These are phyloP conservation scores for Hyalella azteca DNA, from an alignment of 2,888 invertebrate genomes.

Conservation along the genomic window DNA sequence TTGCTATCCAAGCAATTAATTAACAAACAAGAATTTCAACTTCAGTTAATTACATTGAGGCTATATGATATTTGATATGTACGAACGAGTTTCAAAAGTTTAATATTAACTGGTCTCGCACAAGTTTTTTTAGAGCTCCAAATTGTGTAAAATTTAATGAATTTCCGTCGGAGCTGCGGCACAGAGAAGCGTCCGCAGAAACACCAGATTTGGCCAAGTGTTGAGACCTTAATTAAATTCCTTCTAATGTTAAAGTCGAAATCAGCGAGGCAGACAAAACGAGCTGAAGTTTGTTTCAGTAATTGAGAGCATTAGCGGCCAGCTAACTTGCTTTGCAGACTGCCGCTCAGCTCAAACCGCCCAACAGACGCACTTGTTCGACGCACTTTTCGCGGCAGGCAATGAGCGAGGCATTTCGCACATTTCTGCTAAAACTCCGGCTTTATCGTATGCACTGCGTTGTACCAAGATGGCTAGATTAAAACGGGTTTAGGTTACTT, in stretches of 20 bases:
- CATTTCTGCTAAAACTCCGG: no score
- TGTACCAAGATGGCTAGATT: no score
- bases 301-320: slow-evolving; percentile 31
- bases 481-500: no score
- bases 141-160: slow-evolving; percentile 32
- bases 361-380: not conserved
- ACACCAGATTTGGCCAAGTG: slow-evolving; percentile 33
- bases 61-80: no score
- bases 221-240: slow-evolving; percentile 30
- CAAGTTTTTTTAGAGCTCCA: not conserved
- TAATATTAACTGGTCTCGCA: not conserved
- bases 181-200: not conserved
- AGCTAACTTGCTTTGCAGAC: slow-evolving; percentile 30
- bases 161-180: not conserved
- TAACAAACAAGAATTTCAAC: no score
- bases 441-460: no score
- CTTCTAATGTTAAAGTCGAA: slow-evolving; percentile 32
- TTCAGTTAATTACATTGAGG: no score
- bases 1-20: no score
- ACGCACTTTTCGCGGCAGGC: not conserved
- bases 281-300: slow-evolving; percentile 37
- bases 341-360: not conserved
- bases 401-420: no score
- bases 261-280: slow-evolving; percentile 37
- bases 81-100: not conserved